phyloP scores from a whole-genome alignment of 2,113 vertebrate species.

The Crocuta crocuta region DNA sequence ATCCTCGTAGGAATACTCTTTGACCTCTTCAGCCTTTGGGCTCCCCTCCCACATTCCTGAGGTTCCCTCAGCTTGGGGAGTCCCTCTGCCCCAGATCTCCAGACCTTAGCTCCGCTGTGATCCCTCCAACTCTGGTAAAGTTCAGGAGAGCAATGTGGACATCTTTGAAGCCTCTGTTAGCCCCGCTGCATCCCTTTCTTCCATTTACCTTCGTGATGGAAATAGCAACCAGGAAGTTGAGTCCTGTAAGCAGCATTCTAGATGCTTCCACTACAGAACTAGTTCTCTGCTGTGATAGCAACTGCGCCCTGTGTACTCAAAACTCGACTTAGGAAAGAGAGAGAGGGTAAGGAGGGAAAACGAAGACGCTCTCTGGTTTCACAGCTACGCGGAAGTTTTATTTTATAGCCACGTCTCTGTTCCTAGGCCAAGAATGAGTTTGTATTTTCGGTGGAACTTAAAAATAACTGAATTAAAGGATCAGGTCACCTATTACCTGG shows the following conservation, averaged over 20 bases:
- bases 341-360: background rate
- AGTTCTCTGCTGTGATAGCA: background rate
- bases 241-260: background rate
- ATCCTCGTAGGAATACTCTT: background rate
- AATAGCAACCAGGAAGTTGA: background rate
- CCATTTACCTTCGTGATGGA: background rate
- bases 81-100: background rate
- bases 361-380: background rate
- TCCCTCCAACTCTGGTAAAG: background rate
- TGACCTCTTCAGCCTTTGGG: background rate
- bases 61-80: background rate
- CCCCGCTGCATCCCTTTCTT: background rate
- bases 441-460: slow-evolving; percentile 71
- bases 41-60: background rate
- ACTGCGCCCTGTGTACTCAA: background rate
- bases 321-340: background rate
- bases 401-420: slow-evolving; percentile 49
- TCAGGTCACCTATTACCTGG: slow-evolving; percentile 67
- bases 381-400: slow-evolving; percentile 31
- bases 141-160: background rate
- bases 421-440: slow-evolving; percentile 48
- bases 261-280: background rate
- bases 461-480: slow-evolving; percentile 79
- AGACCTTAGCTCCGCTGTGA: background rate
- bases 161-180: background rate